phyloP scores from a whole-genome alignment of 2,888 invertebrate genomes.

The Eulithis testata region DNA sequence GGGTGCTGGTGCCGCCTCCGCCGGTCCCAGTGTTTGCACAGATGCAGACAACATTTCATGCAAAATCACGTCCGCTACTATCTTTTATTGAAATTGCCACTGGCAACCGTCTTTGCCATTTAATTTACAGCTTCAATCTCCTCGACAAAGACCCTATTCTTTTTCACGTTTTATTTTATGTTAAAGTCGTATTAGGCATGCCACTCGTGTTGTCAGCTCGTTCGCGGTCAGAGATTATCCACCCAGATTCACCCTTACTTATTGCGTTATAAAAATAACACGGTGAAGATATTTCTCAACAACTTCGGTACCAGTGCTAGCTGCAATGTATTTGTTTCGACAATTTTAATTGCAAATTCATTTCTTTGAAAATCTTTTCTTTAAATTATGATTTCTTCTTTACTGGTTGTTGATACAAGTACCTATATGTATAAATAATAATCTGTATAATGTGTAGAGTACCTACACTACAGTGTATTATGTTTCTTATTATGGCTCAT shows the following conservation, averaged over 20 bases:
- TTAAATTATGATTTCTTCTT: too few relatives aligned
- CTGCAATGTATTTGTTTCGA: slow-evolving; percentile 57
- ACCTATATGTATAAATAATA: too few relatives aligned
- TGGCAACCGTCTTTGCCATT: slow-evolving; percentile 40
- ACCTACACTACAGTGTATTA: neutral
- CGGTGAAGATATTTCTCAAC: slow-evolving; percentile 52
- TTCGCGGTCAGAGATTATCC: slow-evolving; percentile 70
- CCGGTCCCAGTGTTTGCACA: slow-evolving; percentile 39
- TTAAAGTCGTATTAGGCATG: slow-evolving; percentile 64
- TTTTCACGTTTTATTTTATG: slow-evolving; percentile 55
- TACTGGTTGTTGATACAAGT: neutral
- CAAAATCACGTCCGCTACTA: slow-evolving; percentile 48
- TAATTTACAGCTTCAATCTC: slow-evolving; percentile 46
- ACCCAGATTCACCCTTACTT: slow-evolving; percentile 62
- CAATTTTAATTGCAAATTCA: slow-evolving; percentile 65
- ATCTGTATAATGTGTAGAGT: too few relatives aligned
- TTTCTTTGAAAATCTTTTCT: slow-evolving; percentile 37
- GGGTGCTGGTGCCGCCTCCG: slow-evolving; percentile 20
- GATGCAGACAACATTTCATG: slow-evolving; percentile 54
- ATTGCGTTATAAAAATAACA: slow-evolving; percentile 72
- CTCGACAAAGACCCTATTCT: slow-evolving; percentile 41
- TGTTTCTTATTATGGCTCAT: neutral
- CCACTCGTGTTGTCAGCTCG: slow-evolving; percentile 60
- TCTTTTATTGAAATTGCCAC: slow-evolving; percentile 43
- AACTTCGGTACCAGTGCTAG: slow-evolving; percentile 43